phyloP scores from a whole-genome alignment of 1,140 invertebrate species.

The Ectropis grisescens region DNA sequence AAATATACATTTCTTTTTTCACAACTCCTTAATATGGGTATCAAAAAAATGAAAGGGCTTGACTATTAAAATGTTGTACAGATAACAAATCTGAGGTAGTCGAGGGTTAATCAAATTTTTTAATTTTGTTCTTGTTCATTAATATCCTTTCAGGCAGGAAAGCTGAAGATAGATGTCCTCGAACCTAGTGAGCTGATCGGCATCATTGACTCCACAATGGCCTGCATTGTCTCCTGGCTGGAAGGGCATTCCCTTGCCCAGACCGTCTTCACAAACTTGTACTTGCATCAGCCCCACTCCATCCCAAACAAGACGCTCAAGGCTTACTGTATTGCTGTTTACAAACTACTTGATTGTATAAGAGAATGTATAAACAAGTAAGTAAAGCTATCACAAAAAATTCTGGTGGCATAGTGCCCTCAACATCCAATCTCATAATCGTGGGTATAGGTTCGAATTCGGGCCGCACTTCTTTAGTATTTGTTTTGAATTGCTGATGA shows the following conservation, averaged over 20 bases:
- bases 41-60: too few relatives aligned
- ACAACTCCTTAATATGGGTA: too few relatives aligned
- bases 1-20: too few relatives aligned
- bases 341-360: slow-evolving; percentile 93
- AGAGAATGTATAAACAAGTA: slow-evolving; percentile 90
- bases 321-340: slow-evolving; percentile 88
- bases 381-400: slow-evolving; percentile 24
- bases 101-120: too few relatives aligned
- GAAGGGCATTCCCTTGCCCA: slow-evolving; percentile 96
- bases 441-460: neutral
- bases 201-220: slow-evolving; percentile 93
- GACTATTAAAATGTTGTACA: too few relatives aligned
- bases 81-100: too few relatives aligned
- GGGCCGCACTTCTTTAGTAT: too few relatives aligned
- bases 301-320: slow-evolving; percentile 88
- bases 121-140: too few relatives aligned
- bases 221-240: slow-evolving; percentile 94
- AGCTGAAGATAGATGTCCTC: slow-evolving; percentile 85
- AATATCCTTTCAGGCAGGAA: slow-evolving; percentile 78
- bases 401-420: too few relatives aligned
- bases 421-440: too few relatives aligned
- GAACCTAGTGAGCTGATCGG: slow-evolving; percentile 82
- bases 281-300: slow-evolving; percentile 90
- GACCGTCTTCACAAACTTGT: slow-evolving; percentile 97
- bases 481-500: too few relatives aligned